Percentiles rank a stretch among this genome's conserved stretches.
These are phyloP conservation scores for Grammomys dolichurus DNA, from an alignment of 2,113 vertebrate species.

Conservation along the genomic window DNA sequence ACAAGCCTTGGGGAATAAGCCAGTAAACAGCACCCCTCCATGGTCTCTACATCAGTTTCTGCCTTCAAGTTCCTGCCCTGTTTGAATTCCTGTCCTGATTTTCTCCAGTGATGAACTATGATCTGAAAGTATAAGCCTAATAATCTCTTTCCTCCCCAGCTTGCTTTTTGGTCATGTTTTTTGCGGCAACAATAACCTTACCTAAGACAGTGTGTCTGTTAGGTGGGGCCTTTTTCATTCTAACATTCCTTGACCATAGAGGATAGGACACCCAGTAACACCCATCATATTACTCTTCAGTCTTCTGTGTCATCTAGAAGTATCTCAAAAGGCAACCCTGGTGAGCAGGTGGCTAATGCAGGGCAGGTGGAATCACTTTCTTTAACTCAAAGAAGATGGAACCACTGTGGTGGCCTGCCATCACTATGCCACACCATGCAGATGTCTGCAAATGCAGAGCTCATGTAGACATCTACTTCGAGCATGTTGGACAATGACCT, in stretches of 20 bases:
- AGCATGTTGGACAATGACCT: not conserved
- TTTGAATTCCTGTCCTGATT: not conserved
- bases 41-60: not conserved
- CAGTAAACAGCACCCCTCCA: not conserved
- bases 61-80: not conserved
- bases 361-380: not conserved
- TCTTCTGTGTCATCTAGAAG: not conserved
- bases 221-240: not conserved
- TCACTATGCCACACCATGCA: accelerated
- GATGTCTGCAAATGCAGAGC: not conserved
- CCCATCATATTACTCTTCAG: not conserved
- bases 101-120: not conserved
- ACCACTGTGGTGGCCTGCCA: not conserved
- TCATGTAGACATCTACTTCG: not conserved
- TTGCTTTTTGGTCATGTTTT: not conserved
- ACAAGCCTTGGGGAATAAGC: not conserved
- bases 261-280: not conserved
- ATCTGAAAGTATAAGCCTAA: not conserved
- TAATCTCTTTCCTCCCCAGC: not conserved
- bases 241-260: not conserved
- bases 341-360: not conserved
- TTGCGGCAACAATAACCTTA: not conserved
- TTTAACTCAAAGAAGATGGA: not conserved
- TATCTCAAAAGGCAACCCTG: not conserved
- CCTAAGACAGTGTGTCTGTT: not conserved